Evolutionary conservation across 2,113 vertebrate genomes (phyloP), one percentile per base, ranked within the genome.

Genomic region (Galemys pyrenaicus): DNA sequence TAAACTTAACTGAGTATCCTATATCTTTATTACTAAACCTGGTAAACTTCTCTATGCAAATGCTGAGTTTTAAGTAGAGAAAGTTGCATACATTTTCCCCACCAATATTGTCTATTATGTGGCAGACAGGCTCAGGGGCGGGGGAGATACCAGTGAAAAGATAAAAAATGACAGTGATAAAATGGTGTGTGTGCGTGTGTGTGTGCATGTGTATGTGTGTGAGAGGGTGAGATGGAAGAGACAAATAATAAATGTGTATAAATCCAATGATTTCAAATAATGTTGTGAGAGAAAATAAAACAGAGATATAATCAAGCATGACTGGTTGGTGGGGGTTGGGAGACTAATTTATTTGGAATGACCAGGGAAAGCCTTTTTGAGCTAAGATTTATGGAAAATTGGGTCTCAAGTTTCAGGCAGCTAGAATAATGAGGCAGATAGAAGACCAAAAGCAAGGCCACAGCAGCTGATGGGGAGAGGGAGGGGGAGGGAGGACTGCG

Each of bases 21-120:
- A 9, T 49, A 89, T 68, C 94, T 95, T 86, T 64, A 68, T 85
- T 65, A 41, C 32, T 58, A 89, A 65, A 83, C 82, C 9, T 56
- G 7, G 64, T 24, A 74, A 78, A 2, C 32, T 54, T 62, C 51
- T 65, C 54, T 70, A 51, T 6, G 28, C 19, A 39, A 54, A 19
- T 49, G 51, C 39, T 77, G 80, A 79, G 54, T 78, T 94, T 91
- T 91, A 58, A 84, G 60, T 41, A 32, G 41, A 88, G 12, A 91
- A 62, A 54, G 49, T 73, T 79, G 35, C 32, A n/a, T 79, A 91
- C 19, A 8, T 86, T 92, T 88, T 65, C 68, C 44, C n/a, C 24
- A 67, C 24, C 86, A 82, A 39, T 37, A 65, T 46, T 20, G 11
- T 41, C 64, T 70, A 0, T 79, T 39, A 56, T 6, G 41, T 44